phyloP scores from a whole-genome alignment of 1,140 invertebrate species.

The Tenebrio molitor region DNA sequence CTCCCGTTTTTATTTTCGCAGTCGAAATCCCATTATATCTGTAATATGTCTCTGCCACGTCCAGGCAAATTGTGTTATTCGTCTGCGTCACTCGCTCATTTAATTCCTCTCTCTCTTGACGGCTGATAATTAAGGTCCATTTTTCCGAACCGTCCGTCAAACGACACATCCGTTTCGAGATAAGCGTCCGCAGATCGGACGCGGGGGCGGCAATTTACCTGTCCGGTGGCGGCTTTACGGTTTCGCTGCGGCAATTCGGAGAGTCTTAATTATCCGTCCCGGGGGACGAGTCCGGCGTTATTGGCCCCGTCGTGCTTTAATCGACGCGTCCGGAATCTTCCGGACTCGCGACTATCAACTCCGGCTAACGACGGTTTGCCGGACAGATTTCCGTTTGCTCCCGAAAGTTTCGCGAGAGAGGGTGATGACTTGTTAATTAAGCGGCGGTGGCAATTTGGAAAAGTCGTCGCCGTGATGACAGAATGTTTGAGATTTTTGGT shows the following conservation, averaged over 20 bases:
- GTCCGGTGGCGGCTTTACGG: neutral
- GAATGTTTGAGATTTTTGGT: too few relatives aligned
- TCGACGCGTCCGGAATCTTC: too few relatives aligned
- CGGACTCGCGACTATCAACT: too few relatives aligned
- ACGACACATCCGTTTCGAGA: neutral
- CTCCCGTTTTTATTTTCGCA: slow-evolving; percentile 1
- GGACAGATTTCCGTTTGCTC: too few relatives aligned
- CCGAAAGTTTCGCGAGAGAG: too few relatives aligned
- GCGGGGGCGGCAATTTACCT: neutral
- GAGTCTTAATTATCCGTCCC: slow-evolving; percentile 31
- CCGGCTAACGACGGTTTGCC: too few relatives aligned
- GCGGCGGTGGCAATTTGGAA: too few relatives aligned
- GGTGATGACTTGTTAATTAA: too few relatives aligned
- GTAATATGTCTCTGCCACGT: slow-evolving; percentile 24
- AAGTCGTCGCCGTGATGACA: too few relatives aligned
- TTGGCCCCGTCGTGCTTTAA: neutral
- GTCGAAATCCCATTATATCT: slow-evolving; percentile 11
- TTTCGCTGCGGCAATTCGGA: slow-evolving; percentile 14
- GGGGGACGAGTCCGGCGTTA: slow-evolving; percentile 8
- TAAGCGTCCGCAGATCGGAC: neutral
- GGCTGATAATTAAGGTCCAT: slow-evolving; percentile 9
- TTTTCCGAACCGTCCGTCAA: neutral
- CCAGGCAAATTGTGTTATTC: slow-evolving; percentile 26
- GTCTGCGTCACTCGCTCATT: slow-evolving; percentile 17
- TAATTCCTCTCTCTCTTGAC: slow-evolving; percentile 8